Percentiles rank a stretch among this genome's conserved stretches.
These are phyloP conservation scores for Melinopterus prodromus DNA, from an alignment of 2,888 invertebrate genomes.

Conservation along the genomic window DNA sequence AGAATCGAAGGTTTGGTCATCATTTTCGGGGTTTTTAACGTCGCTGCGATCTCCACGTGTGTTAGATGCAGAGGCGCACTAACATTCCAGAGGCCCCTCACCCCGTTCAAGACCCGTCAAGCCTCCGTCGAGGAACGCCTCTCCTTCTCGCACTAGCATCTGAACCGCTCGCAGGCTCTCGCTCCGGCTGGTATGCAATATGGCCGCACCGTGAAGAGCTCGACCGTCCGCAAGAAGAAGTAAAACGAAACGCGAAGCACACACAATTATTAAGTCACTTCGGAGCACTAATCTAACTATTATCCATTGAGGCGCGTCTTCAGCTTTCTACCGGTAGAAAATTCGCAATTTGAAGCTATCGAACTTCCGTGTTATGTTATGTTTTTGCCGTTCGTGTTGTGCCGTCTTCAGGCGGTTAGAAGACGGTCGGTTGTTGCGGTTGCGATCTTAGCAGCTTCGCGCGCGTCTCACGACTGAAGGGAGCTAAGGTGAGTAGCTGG, in stretches of 20 bases:
- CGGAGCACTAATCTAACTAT: constrained; percentile 1
- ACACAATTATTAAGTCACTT: constrained; percentile 13
- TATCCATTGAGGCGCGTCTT: constrained; percentile 11
- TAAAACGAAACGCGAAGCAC: background rate
- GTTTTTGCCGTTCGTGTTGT: constrained; percentile 21
- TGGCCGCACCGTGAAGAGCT: constrained; percentile 55
- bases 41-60: constrained; percentile 37
- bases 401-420: constrained; percentile 15
- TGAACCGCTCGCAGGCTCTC: constrained; percentile 49
- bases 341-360: background rate
- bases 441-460: constrained; percentile 47
- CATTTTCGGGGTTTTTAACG: constrained; percentile 49
- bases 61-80: constrained; percentile 58
- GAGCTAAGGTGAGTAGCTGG: constrained; percentile 29
- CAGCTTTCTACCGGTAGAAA: background rate
- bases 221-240: constrained; percentile 11
- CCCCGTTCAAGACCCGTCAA: constrained; percentile 58
- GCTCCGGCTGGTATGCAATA: constrained; percentile 62
- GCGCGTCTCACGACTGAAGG: constrained; percentile 56
- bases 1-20: constrained; percentile 27
- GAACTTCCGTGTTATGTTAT: constrained; percentile 20
- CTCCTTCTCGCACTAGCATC: constrained; percentile 48
- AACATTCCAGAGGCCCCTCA: constrained; percentile 59
- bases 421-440: constrained; percentile 28
- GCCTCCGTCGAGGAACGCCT: constrained; percentile 56